Percentiles rank a stretch among this genome's conserved stretches.
Evolutionary conservation across 2,888 invertebrate species (phyloP).

Genomic region (Ferrisia virgata): DNA sequence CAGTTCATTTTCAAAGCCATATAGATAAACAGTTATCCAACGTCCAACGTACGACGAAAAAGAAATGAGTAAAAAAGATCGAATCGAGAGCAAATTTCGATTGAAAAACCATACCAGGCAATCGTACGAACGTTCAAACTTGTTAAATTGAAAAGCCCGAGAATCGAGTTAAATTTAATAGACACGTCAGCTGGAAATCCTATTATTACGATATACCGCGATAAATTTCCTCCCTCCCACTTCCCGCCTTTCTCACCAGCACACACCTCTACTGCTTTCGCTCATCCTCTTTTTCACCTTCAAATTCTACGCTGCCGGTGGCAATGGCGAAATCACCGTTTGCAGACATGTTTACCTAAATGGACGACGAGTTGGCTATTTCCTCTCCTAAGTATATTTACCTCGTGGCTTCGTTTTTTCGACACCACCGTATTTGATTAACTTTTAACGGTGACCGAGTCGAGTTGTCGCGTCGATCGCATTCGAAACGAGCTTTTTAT

Average conservation of each 20-base stretch:
- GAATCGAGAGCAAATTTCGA: too few relatives aligned
- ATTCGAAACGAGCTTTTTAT: too few relatives aligned
- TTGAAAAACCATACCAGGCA: neutral
- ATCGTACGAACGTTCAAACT: neutral
- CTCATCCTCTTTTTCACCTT: neutral
- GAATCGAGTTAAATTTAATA: neutral
- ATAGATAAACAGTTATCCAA: too few relatives aligned
- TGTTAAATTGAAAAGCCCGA: neutral
- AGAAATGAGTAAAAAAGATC: too few relatives aligned
- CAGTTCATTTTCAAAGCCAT: too few relatives aligned
- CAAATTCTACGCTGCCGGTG: neutral
- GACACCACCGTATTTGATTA: neutral
- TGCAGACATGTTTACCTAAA: neutral
- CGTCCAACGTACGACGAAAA: too few relatives aligned
- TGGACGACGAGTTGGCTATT: too few relatives aligned
- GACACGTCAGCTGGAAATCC: neutral
- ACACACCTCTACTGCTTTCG: neutral
- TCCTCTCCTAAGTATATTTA: too few relatives aligned
- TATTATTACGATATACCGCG: neutral
- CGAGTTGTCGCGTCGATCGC: too few relatives aligned
- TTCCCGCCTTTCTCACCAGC: too few relatives aligned
- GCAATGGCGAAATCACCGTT: neutral
- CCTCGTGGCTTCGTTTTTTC: neutral
- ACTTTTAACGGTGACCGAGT: neutral
- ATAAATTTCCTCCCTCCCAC: neutral